Base-by-base conservation (phyloP, 2,113 vertebrate species). In the Gambusia holbrooki region DNA sequence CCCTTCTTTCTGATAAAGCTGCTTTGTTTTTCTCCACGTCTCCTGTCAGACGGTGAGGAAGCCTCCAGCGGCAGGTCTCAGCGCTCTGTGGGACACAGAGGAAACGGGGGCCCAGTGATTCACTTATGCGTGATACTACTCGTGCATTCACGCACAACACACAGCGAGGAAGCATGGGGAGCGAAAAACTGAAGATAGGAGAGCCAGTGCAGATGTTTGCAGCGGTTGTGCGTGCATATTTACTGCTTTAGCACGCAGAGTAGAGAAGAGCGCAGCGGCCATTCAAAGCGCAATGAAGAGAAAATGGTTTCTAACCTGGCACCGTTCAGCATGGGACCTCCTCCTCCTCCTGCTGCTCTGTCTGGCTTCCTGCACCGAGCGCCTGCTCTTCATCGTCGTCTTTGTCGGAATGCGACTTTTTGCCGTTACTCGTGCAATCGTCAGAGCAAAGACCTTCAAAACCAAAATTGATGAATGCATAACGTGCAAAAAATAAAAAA, bases 361-460 rank as follows among this genome's bases (percentile, higher is more conserved):
- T 87, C 79, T 86, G 93, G 73, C 91, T 84, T 89, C 92, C 92
- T 62, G 88, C 80, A 81, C 94, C 86, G 74, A 89, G 45, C 45
- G 45, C 90, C 66, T 80, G 12, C 68, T 76, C 42, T 8, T 87
- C 86, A 12, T 85, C 82, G 9, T 79, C 77, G 4, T 84, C 80
- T 45, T 92, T 92, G 85, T 93, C 94, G 93, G 81, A 70, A 48
- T 93, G 95, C 86, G 93, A 90, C 93, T 92, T 96, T 94, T 97
- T 97, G 83, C 90, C 95, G 94, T 97, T 97, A 83, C 90, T 95
- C 90, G 85, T 93, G 85, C 94, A 73, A 85, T 93, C 80, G 32
- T 63, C 22, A 40, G 79, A 77, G 69, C 88, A 91, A 66, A 71
- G 10, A 84, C 71, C 92, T 93, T 87, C 42, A 35, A 30, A 51